Conservation (phyloP, 2,797 vertebrate genomes). For the Cottoperca gobio region DNA sequence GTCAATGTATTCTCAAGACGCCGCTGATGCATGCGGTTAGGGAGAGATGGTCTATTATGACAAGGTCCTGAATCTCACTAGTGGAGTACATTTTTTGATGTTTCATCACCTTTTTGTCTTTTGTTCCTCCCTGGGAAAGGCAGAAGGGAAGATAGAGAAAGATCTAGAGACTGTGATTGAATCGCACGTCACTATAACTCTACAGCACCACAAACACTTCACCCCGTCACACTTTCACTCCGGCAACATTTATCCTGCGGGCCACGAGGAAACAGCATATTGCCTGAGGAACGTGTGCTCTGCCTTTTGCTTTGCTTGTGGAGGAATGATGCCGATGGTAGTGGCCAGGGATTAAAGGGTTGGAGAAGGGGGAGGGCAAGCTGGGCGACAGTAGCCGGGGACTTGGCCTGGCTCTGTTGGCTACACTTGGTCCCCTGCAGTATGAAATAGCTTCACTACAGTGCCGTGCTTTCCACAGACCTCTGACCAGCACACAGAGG, state of each 20-base stretch:
- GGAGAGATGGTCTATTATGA: constrained; percentile 22
- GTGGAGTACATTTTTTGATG: constrained; percentile 16
- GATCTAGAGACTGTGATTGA: constrained; percentile 26
- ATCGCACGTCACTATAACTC: constrained; percentile 23
- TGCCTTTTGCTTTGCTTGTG: constrained; percentile 41
- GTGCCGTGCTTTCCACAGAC: constrained; percentile 37
- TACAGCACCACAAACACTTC: not conserved
- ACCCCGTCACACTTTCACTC: not conserved
- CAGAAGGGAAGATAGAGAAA: not conserved
- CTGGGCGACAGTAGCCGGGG: constrained; percentile 19
- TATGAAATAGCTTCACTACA: constrained; percentile 55
- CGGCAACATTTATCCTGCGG: constrained; percentile 19
- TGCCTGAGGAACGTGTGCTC: constrained; percentile 12
- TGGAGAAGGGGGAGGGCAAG: constrained; percentile 27
- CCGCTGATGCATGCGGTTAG: not conserved
- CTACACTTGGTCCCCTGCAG: constrained; percentile 33
- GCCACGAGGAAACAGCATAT: constrained; percentile 9
- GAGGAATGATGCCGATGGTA: constrained; percentile 60
- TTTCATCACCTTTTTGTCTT: constrained; percentile 28
- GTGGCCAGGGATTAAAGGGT: constrained; percentile 61
- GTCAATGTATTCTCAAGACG: not conserved
- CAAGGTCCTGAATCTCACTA: constrained; percentile 23
- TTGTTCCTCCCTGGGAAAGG: not conserved
- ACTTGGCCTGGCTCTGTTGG: constrained; percentile 45
- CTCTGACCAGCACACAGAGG: constrained; percentile 36